Percentiles rank a stretch among this genome's conserved stretches.
These are phyloP conservation scores for Temnothorax rugatulus DNA, from an alignment of 2,888 invertebrate species.

Conservation along the genomic window DNA sequence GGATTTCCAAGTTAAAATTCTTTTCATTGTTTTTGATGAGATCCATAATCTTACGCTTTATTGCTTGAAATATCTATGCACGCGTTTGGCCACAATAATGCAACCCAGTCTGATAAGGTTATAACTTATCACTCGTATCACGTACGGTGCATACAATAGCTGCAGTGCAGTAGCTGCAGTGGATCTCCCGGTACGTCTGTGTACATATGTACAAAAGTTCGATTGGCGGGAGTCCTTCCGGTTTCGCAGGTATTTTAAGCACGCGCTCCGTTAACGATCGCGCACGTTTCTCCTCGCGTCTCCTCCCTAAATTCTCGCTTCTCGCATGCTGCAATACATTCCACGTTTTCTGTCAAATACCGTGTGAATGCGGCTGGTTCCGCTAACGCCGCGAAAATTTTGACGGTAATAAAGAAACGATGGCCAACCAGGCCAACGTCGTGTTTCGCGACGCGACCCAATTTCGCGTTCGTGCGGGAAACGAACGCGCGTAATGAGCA, in stretches of 20 bases:
- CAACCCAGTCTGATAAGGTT: background rate
- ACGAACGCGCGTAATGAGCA: slow-evolving; percentile 34
- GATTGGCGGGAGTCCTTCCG: slow-evolving; percentile 48
- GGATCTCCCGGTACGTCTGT: slow-evolving; percentile 28
- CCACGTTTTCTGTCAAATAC: slow-evolving; percentile 53
- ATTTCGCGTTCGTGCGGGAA: slow-evolving; percentile 14
- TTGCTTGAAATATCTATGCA: background rate
- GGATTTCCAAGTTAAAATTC: background rate
- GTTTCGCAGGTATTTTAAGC: slow-evolving; percentile 52
- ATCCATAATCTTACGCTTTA: background rate
- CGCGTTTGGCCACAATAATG: background rate
- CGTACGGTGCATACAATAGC: slow-evolving; percentile 11
- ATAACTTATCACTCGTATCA: slow-evolving; percentile 24
- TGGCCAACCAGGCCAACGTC: background rate
- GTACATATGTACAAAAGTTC: slow-evolving; percentile 43
- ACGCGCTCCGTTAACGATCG: slow-evolving; percentile 54
- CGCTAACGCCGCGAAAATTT: slow-evolving; percentile 24
- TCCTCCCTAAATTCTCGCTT: slow-evolving; percentile 32
- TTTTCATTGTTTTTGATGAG: background rate
- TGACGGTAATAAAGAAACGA: slow-evolving; percentile 45
- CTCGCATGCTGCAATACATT: slow-evolving; percentile 52
- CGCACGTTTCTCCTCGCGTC: slow-evolving; percentile 23
- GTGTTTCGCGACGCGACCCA: slow-evolving; percentile 15
- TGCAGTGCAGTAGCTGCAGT: slow-evolving; percentile 36
- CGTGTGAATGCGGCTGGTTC: slow-evolving; percentile 39